A percentile compares a stretch with the other conserved stretches of the same genome.
Evolutionary conservation across 2,797 vertebrate genomes (phyloP).

Genomic region (Kryptolebias ocellatus): DNA sequence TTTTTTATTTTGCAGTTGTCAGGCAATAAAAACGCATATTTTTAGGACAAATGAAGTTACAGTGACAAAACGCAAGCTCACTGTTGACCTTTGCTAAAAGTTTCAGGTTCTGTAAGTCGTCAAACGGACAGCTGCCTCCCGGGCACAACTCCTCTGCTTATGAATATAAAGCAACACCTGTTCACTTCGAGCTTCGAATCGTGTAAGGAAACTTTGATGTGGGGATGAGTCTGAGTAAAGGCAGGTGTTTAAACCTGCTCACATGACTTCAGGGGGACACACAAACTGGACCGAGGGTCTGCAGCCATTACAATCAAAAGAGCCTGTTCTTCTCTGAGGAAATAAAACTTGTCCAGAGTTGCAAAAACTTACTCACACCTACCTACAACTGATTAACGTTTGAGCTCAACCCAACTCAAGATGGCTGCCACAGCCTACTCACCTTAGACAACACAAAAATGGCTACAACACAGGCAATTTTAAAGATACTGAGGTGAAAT

Average conservation of each 20-base stretch:
- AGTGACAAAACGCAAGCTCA: conserved; percentile 26
- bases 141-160: conserved; percentile 16
- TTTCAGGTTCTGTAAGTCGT: conserved; percentile 30
- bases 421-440: no score
- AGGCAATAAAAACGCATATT: not conserved
- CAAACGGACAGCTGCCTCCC: conserved; percentile 31
- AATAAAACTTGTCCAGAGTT: no score
- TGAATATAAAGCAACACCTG: conserved; percentile 72
- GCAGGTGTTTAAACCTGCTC: conserved; percentile 44
- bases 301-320: no score
- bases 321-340: no score
- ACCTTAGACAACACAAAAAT: no score
- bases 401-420: no score
- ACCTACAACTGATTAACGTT: no score
- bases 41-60: not conserved
- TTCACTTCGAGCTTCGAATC: conserved; percentile 40
- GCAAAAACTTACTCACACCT: no score
- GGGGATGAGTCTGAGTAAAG: conserved; percentile 36
- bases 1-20: no score
- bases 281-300: not conserved
- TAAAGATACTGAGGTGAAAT: no score
- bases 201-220: conserved; percentile 10
- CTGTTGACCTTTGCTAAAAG: conserved; percentile 45
- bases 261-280: conserved; percentile 31
- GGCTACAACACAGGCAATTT: no score